Conservation (phyloP, 2,888 invertebrate species). For the Sinodicranocentrus sp. region DNA sequence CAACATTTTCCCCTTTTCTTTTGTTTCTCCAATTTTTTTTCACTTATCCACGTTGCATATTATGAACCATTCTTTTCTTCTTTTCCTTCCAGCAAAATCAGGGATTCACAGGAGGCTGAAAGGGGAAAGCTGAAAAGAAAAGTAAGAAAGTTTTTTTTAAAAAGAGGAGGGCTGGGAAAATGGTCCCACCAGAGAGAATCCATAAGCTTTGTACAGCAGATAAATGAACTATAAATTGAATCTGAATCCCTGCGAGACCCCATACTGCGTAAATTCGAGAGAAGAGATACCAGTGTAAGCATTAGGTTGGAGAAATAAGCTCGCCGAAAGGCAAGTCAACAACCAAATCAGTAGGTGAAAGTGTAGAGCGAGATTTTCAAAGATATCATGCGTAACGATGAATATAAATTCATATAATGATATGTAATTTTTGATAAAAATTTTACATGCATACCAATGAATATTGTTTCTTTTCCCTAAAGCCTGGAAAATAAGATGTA, state of each 20-base stretch:
- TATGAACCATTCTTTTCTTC: no score
- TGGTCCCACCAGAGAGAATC: slow-evolving; percentile 18
- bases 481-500: no score
- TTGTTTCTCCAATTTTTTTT: no score
- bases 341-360: slow-evolving; percentile 31
- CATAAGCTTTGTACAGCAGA: slow-evolving; percentile 41
- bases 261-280: slow-evolving; percentile 33
- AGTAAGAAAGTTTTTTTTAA: slow-evolving; percentile 37
- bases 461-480: not conserved
- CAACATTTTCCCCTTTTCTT: no score
- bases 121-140: slow-evolving; percentile 28
- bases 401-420: slow-evolving; percentile 15
- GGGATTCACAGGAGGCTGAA: not conserved
- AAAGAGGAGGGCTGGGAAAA: slow-evolving; percentile 10
- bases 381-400: not conserved
- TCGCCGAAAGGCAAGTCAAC: slow-evolving; percentile 64
- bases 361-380: slow-evolving; percentile 17
- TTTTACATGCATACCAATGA: not conserved
- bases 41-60: no score
- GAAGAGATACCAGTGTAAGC: slow-evolving; percentile 25
- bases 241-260: slow-evolving; percentile 68
- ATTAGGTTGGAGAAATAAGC: slow-evolving; percentile 33
- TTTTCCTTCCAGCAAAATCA: slow-evolving; percentile 8
- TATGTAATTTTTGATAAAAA: slow-evolving; percentile 16
- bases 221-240: slow-evolving; percentile 73